Base-by-base conservation (phyloP, 2,888 invertebrate genomes). In the Cryptophagus acutangulus region DNA sequence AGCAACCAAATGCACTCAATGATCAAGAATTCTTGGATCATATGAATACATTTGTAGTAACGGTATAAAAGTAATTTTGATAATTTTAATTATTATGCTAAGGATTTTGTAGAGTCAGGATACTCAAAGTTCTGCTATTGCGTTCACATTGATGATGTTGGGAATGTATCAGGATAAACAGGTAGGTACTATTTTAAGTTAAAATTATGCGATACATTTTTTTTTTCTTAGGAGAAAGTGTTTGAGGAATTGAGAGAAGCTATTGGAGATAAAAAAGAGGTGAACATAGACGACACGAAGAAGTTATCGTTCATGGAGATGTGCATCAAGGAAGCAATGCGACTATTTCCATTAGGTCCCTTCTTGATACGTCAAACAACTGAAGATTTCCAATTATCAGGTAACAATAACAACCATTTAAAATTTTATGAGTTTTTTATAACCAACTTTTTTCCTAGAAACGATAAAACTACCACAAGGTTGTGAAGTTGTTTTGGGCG, bases 281-380 rank as follows among this genome's bases (percentile, higher is more conserved):
- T 49, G 4, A 28, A 35, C 18, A 31, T 33, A 10, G 43, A 46
- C 10, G 49, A 55, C 37, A 14, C 52, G 9, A 15, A 17, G 10
- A 44, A 52, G 43, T 33, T 57, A 13, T 39, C 43, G 20, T 57
- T 51, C 33, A 33, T 53, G 25, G 51, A 49, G 35, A 55, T 55
- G 55, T 54, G 55, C 20, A 41, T 57, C n/a, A 57, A 54, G 31
- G 57, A 57, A 29, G 28, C 37, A 1, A 13, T 55, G 13, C 14
- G 57, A 17, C 29, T 57, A n/a, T 52, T 54, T 43, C 51, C 57
- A 2, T 39, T 54, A 13, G 55, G 37, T 5, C 57, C 57, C 2
- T 51, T 49, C 36, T 40, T 57, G 17, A 14, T 48, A 1, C 41
- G 57, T 28, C 45, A 48, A 20, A 28, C 46, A 10, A 39, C 34